Evolutionary conservation across 2,888 invertebrate species (phyloP), one percentile per base, ranked within the genome.

Genomic region (Catocala nupta): DNA sequence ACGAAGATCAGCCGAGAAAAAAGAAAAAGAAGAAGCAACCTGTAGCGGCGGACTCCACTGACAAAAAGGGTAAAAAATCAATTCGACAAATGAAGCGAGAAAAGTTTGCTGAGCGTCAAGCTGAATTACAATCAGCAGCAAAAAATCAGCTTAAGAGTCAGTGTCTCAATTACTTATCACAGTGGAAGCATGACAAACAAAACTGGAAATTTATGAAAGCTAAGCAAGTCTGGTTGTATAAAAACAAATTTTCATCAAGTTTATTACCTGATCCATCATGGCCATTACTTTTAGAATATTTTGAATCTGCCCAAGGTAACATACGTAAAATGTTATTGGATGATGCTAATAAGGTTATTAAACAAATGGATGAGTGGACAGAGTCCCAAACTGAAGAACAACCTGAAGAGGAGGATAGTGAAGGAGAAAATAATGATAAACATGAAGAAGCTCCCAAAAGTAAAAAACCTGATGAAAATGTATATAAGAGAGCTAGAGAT

Each of bases 141-240:
- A 95, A 95, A 76, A 90, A 95, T 58, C 95, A 95, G 59, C 92
- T 95, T 10, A 95, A 95, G 75, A 88, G 95, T 50, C 95, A 96
- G 65, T 96, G 96, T 64, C 89, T 96, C 13, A 96, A 93, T 79
- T 97, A 97, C 82, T 84, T 97, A 55, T 95, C 95, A 1, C 95
- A 96, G 80, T 97, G 97, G 97, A 96, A 97, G 85, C 94, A 96
- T 81, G 94, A 95, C 65, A 95, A 90, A 70, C 89, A 88, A 50
- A 95, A 96, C 76, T 97, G 97, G 97, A 97, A 97, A 86, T 97
- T 97, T 83, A 96, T 96, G 87, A 97, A 97, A 87, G 87, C 96
- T 1, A 95, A 96, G 65, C 97, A 97, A 90, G 95, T 96, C n/a
- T 97, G 97, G 95, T 90, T 97, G 55, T 96, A 95, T 73, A 96